Percentiles rank a stretch among this genome's conserved stretches.
Evolutionary conservation across 2,888 invertebrate species (phyloP).

Genomic region (Napeogenes sylphis): DNA sequence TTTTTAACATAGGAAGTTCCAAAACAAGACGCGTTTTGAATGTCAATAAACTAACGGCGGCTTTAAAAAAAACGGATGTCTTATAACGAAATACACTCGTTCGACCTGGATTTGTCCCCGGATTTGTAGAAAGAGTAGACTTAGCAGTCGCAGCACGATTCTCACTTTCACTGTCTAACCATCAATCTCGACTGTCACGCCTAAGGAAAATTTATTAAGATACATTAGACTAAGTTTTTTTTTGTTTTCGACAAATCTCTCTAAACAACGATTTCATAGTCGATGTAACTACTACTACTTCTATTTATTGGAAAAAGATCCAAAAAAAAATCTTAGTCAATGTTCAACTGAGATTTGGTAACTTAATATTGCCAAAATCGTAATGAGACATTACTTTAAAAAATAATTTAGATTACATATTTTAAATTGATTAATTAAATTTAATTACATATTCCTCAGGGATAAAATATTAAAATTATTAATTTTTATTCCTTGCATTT

Average conservation of each 20-base stretch:
- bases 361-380: no score
- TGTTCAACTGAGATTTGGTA: no score
- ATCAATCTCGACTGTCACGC: constrained; percentile 58
- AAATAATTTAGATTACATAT: no score
- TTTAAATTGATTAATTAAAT: no score
- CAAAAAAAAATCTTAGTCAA: no score
- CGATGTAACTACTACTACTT: constrained; percentile 17
- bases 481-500: no score
- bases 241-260: constrained; percentile 34
- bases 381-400: no score
- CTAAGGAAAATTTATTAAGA: constrained; percentile 47
- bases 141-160: constrained; percentile 52
- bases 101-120: constrained; percentile 38
- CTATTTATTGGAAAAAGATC: no score
- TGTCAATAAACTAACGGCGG: constrained; percentile 19
- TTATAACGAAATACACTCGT: constrained; percentile 14
- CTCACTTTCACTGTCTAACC: constrained; percentile 60
- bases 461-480: no score
- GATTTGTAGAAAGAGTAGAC: constrained; percentile 40
- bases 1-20: constrained; percentile 28
- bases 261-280: constrained; percentile 24
- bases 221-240: constrained; percentile 40
- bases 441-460: no score
- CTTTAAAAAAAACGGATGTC: constrained; percentile 19
- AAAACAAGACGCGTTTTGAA: constrained; percentile 25